Conservation (phyloP, 2,888 invertebrate species). For the Rhorus exstirpatorius region DNA sequence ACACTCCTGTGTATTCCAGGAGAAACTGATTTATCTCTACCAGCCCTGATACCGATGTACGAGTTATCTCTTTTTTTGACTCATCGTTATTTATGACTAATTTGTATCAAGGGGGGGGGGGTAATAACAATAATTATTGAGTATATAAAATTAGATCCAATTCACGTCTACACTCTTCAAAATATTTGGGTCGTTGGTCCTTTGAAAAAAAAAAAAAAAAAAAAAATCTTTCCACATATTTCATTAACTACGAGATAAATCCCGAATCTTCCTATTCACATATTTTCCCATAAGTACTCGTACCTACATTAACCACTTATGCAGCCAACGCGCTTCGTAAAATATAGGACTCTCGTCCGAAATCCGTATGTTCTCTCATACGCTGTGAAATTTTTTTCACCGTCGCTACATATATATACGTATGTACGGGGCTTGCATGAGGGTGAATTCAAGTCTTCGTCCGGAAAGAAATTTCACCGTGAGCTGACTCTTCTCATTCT, state of each 20-base stretch:
- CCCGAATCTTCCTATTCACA: background rate
- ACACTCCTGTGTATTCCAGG: conserved; percentile 39
- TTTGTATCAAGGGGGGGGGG: background rate
- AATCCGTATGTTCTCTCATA: background rate
- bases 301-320: conserved; percentile 3
- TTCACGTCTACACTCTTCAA: too few relatives aligned
- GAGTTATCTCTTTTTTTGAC: background rate
- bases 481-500: conserved; percentile 6
- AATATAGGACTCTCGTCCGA: background rate
- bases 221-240: too few relatives aligned
- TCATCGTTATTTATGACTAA: background rate
- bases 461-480: conserved; percentile 32
- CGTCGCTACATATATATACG: too few relatives aligned
- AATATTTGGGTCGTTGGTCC: too few relatives aligned
- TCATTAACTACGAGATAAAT: too few relatives aligned
- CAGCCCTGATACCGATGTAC: background rate
- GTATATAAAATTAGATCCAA: too few relatives aligned
- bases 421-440: background rate
- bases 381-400: background rate
- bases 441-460: conserved; percentile 40
- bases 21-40: conserved; percentile 53
- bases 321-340: background rate
- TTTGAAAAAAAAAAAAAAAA: conserved; percentile 1
- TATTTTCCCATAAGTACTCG: background rate
- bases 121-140: too few relatives aligned